Conservation (phyloP, 64 coral and sea anemone genomes). For the Montipora efflorescens region DNA sequence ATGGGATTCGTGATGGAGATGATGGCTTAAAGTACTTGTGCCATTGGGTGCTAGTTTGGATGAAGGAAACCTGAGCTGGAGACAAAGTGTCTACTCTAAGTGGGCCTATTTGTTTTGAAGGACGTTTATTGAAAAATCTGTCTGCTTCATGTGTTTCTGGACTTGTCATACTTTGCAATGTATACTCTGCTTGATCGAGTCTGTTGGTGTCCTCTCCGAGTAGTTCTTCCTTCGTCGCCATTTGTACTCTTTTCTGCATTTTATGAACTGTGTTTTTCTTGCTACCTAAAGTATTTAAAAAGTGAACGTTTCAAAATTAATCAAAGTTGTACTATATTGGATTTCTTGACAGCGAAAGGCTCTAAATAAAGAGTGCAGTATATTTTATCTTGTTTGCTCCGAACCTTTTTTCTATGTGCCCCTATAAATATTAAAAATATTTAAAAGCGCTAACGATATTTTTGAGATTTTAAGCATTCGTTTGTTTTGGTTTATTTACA, state of each 20-base stretch:
- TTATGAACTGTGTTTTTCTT: not conserved
- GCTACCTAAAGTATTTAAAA: not conserved
- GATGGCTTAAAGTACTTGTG: conserved; percentile 65
- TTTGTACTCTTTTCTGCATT: conserved; percentile 18
- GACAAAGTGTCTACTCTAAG: conserved; percentile 72
- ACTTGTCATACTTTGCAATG: conserved; percentile 79
- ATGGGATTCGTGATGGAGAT: not conserved
- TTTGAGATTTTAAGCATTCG: no score
- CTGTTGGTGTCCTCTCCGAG: conserved; percentile 82
- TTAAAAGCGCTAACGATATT: no score
- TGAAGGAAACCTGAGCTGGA: conserved; percentile 63
- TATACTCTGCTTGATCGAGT: conserved; percentile 78
- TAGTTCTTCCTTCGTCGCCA: conserved; percentile 80
- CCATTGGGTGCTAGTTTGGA: conserved; percentile 70
- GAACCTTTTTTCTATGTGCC: no score
- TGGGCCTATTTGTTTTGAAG: conserved; percentile 24
- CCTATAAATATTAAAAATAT: no score
- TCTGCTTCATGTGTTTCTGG: conserved; percentile 71
- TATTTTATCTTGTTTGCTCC: no score
- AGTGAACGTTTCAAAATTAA: no score
- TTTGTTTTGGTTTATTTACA: no score
- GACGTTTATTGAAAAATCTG: conserved; percentile 2
- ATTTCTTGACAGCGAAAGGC: no score
- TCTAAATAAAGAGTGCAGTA: no score
- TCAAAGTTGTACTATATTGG: no score